Percentiles rank a stretch among this genome's conserved stretches.
Evolutionary conservation across 2,888 invertebrate genomes (phyloP).

Genomic region (Mesoligia furuncula): DNA sequence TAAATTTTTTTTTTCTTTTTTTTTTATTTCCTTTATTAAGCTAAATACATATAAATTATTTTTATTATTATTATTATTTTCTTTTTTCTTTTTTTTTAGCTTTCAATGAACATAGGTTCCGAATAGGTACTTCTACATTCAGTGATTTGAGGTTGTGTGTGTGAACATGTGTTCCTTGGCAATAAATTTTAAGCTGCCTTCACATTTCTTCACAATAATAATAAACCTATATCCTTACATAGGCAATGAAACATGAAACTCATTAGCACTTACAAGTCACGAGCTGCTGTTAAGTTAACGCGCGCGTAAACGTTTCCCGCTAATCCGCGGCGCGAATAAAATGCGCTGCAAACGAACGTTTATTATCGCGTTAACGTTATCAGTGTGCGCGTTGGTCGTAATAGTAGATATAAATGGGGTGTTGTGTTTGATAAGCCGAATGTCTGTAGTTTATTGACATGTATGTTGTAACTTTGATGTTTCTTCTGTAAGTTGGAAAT

Average conservation of each 20-base stretch:
- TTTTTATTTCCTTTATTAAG: too few relatives aligned
- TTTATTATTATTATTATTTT: too few relatives aligned
- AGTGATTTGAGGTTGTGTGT: background rate
- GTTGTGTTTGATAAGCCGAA: slow-evolving; percentile 63
- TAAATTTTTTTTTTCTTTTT: too few relatives aligned
- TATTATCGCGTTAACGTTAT: slow-evolving; percentile 65
- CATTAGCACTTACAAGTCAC: slow-evolving; percentile 74
- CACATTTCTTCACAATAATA: slow-evolving; percentile 3
- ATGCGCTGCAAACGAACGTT: slow-evolving; percentile 63
- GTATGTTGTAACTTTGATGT: background rate
- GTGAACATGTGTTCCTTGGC: background rate
- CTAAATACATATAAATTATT: too few relatives aligned
- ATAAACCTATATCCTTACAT: slow-evolving; percentile 17
- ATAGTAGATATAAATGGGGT: slow-evolving; percentile 49
- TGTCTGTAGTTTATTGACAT: slow-evolving; percentile 57
- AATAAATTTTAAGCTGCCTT: background rate
- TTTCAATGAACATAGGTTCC: background rate
- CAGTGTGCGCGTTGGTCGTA: slow-evolving; percentile 50
- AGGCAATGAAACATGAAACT: slow-evolving; percentile 65
- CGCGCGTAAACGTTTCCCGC: slow-evolving; percentile 68
- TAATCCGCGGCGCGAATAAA: slow-evolving; percentile 71
- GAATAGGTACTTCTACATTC: background rate
- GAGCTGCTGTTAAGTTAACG: slow-evolving; percentile 68
- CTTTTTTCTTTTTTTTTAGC: too few relatives aligned
- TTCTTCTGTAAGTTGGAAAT: background rate